Evolutionary conservation across 2,888 invertebrate species (phyloP).

Genomic region (Cryptocephalus primarius): DNA sequence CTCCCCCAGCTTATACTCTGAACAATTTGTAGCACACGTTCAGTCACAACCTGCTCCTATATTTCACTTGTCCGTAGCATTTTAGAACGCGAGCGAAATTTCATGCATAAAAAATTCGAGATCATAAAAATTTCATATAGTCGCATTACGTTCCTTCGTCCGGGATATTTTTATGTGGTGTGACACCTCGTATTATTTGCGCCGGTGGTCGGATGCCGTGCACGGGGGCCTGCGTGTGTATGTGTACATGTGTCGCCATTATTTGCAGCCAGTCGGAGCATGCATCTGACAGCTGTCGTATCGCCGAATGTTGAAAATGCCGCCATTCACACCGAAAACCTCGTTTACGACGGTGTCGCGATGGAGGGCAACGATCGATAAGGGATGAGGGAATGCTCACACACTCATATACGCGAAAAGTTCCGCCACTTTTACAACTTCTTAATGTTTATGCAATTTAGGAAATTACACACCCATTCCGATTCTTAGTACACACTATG

Average conservation of each 20-base stretch:
- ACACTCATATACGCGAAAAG: no score
- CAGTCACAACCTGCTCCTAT: constrained; percentile 2
- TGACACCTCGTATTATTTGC: constrained; percentile 37
- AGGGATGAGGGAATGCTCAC: background rate
- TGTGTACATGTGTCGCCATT: constrained; percentile 36
- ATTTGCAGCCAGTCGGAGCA: constrained; percentile 35
- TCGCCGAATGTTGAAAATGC: constrained; percentile 34
- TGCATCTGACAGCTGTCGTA: constrained; percentile 40
- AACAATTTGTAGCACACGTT: no score
- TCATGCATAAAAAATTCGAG: constrained; percentile 24
- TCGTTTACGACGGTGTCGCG: no score
- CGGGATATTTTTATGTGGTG: constrained; percentile 35
- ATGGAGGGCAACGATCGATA: constrained; percentile 17
- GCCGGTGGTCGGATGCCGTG: constrained; percentile 22
- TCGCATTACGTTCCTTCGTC: constrained; percentile 28
- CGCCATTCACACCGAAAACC: constrained; percentile 24
- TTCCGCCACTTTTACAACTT: no score
- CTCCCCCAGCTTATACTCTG: no score
- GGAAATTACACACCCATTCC: no score
- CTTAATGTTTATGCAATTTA: no score
- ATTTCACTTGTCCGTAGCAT: constrained; percentile 10
- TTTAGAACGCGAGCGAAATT: constrained; percentile 11
- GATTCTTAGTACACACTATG: no score
- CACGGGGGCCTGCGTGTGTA: no score
- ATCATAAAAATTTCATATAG: constrained; percentile 36